Conservation (phyloP, 2,113 vertebrate species). For the Poeciliopsis retropinna region DNA sequence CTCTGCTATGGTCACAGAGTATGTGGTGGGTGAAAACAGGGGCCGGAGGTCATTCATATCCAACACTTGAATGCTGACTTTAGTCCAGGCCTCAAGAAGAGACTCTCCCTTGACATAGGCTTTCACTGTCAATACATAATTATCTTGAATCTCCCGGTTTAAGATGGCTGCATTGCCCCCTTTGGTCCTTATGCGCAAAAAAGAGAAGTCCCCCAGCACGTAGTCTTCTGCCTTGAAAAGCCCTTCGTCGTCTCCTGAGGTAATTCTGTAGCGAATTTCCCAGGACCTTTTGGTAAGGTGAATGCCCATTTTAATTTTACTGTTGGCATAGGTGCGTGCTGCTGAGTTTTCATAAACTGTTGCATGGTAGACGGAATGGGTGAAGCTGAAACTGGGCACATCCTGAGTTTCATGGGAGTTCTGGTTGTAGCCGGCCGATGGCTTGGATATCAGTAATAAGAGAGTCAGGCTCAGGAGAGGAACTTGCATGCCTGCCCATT, state of each 20-base stretch:
- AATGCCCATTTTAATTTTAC: constrained; percentile 93
- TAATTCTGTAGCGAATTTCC: constrained; percentile 96
- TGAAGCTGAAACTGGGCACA: constrained; percentile 86
- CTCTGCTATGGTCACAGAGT: constrained; percentile 94
- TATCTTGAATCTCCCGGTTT: constrained; percentile 97
- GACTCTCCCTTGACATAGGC: constrained; percentile 90
- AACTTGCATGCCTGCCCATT: constrained; percentile 84
- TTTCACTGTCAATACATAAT: constrained; percentile 93
- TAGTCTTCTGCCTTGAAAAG: constrained; percentile 98
- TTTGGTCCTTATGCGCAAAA: constrained; percentile 96
- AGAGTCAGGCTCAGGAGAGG: constrained; percentile 80
- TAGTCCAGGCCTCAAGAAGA: constrained; percentile 93
- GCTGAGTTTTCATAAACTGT: constrained; percentile 96
- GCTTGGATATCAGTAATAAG: constrained; percentile 82
- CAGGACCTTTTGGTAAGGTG: constrained; percentile 87
- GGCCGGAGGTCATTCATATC: constrained; percentile 99
- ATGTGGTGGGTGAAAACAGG: constrained; percentile 97
- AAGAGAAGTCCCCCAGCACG: constrained; percentile 95
- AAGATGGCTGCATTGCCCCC: constrained; percentile 96
- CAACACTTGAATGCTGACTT: constrained; percentile 94
- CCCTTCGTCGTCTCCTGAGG: constrained; percentile 96
- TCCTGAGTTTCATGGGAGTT: constrained; percentile 69
- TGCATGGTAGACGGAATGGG: constrained; percentile 89
- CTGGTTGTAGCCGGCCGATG: constrained; percentile 79
- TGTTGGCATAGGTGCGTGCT: constrained; percentile 93